phyloP scores from a whole-genome alignment of 2,113 vertebrate species.

The Pseudorhombus dupliciocellatus region DNA sequence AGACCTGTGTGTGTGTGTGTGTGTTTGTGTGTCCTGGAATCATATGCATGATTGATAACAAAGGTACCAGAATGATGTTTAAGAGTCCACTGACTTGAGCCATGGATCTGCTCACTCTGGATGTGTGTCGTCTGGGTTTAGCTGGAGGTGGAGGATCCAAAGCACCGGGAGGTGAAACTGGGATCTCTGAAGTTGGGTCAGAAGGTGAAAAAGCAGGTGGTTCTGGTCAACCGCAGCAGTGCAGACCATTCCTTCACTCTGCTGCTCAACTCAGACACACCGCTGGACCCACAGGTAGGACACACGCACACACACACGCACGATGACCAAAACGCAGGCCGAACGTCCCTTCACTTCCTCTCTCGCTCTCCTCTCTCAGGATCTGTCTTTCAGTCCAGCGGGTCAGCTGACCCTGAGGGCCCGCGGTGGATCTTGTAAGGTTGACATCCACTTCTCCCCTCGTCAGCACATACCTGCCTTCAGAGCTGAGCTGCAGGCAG shows the following conservation, averaged over 20 bases:
- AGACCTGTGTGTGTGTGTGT: constrained; percentile 15
- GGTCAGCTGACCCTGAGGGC: constrained; percentile 77
- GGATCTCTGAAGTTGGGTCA: constrained; percentile 83
- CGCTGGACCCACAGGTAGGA: constrained; percentile 82
- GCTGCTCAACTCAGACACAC: constrained; percentile 59
- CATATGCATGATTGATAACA: background rate
- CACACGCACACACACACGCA: background rate
- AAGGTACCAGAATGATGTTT: background rate
- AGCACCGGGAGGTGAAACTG: constrained; percentile 82
- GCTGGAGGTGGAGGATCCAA: constrained; percentile 84
- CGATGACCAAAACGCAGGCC: background rate
- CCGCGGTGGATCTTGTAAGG: constrained; percentile 73
- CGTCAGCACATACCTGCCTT: constrained; percentile 76
- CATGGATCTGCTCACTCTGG: background rate
- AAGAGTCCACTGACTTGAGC: background rate
- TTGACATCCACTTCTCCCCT: constrained; percentile 85
- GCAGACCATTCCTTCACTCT: constrained; percentile 79
- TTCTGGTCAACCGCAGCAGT: constrained; percentile 84
- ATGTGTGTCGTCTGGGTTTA: constrained; percentile 45
- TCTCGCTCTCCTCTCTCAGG: constrained; percentile 45
- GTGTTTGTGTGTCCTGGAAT: too few relatives aligned
- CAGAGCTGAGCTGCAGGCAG: constrained; percentile 81
- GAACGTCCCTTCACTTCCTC: background rate
- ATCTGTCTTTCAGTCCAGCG: constrained; percentile 73
- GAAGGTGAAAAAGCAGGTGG: constrained; percentile 75